A percentile compares a stretch with the other conserved stretches of the same genome.
Conservation (phyloP, 2,888 invertebrate genomes). For the Eudasyphora cyanicolor region DNA sequence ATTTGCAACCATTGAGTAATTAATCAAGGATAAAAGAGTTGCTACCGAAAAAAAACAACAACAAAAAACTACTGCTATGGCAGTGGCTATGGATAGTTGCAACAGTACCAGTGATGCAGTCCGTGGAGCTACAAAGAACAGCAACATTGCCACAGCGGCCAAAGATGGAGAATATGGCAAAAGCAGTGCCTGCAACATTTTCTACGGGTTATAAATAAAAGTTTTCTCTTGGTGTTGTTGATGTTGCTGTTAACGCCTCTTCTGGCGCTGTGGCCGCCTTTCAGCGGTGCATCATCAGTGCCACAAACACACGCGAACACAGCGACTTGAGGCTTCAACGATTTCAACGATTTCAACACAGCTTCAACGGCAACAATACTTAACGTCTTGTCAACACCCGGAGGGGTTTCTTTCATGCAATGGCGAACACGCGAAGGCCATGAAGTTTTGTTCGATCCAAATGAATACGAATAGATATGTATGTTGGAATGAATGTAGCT, state of each 20-base stretch:
- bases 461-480: neutral
- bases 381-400: conserved; percentile 65
- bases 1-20: conserved; percentile 61
- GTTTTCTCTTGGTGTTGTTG: conserved; percentile 32
- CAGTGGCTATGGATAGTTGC: neutral
- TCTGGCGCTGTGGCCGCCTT: neutral
- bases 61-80: neutral
- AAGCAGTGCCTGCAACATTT: conserved; percentile 6
- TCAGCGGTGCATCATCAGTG: neutral
- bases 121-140: neutral
- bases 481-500: neutral
- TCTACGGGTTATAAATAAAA: conserved; percentile 56
- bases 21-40: conserved; percentile 63
- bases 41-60: conserved; percentile 16
- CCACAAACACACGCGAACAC: neutral
- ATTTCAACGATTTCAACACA: conserved; percentile 56
- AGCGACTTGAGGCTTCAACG: neutral
- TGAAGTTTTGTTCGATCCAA: conserved; percentile 2
- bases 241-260: conserved; percentile 7
- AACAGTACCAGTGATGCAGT: neutral
- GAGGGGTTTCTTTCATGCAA: neutral
- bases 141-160: conserved; percentile 5
- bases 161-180: neutral
- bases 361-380: conserved; percentile 61
- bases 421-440: neutral